Evolutionary conservation across 2,888 invertebrate genomes (phyloP), one percentile per base, ranked within the genome.

Genomic region (Dryocosmus kuriphilus): DNA sequence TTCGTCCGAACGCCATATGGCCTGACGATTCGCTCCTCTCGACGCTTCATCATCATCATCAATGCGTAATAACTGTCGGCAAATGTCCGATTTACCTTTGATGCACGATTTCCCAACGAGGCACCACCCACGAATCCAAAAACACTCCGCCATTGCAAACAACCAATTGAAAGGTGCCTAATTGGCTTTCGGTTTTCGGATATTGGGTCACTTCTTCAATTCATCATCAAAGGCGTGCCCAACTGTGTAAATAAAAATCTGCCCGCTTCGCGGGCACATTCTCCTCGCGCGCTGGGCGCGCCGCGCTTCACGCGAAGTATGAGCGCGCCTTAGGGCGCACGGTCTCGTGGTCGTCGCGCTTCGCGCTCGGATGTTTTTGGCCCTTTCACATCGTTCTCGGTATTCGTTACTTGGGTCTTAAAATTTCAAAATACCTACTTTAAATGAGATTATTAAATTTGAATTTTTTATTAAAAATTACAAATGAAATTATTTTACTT

Each of bases 11-110:
- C 71, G 32, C 71, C 71, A 71, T 71, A 71, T 71, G 71, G 71
- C 71, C 46, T 71, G 71, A 71, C 46, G 71, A 71, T 51, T 71
- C 32, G 51, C 51, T 71, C 51, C 51, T 71, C 71, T 55, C 71
- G 51, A 55, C 46, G 71, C 71, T 55, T 71, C 46, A 67, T 67
- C 71, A 71, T 67, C 67, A 67, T 71, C 51, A 71, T 71, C 71
- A 71, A 71, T 71, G 71, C 71, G 71, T 71, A 51, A 71, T 71
- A 71, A 51, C 71, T n/a, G 71, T 71, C 71, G 71, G 71, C 51
- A 51, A 30, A 71, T 71, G 71, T 71, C 32, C 27, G 22, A 51
- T 71, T 71, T 30, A 71, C 32, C 71, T 71, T 71, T 71, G 71
- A 46, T 71, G 30, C 30, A 51, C n/a, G 51, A 19, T 51, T 71